These are phyloP conservation scores for Dromius quadrimaculatus DNA, from an alignment of 2,888 invertebrate genomes.

Conservation along the genomic window DNA sequence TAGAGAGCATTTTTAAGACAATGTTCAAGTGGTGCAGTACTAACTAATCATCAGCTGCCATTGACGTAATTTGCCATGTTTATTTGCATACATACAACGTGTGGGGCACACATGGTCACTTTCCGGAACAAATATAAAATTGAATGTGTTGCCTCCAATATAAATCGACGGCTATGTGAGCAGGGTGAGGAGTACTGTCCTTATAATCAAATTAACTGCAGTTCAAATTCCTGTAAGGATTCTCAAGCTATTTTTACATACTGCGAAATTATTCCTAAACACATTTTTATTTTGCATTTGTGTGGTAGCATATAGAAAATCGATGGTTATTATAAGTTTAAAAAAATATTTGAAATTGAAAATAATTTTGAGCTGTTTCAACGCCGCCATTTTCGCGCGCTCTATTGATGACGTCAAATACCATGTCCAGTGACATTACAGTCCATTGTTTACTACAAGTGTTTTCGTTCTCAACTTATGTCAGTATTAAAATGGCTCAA, in stretches of 20 bases:
- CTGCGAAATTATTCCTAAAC: neutral
- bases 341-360: too few relatives aligned
- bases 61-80: slow-evolving; percentile 25
- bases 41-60: slow-evolving; percentile 20
- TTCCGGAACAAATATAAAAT: neutral
- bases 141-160: neutral
- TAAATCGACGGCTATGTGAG: neutral
- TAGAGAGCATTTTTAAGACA: slow-evolving; percentile 42
- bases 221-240: slow-evolving; percentile 11
- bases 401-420: too few relatives aligned
- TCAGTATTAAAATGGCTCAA: too few relatives aligned
- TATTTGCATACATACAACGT: slow-evolving; percentile 2
- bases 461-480: too few relatives aligned
- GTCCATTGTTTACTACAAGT: too few relatives aligned
- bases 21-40: neutral
- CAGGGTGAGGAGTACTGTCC: neutral
- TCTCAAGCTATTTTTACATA: slow-evolving; percentile 28
- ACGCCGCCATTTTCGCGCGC: too few relatives aligned
- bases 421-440: too few relatives aligned
- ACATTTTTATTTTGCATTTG: slow-evolving; percentile 12
- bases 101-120: slow-evolving; percentile 6
- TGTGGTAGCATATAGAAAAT: too few relatives aligned
- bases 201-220: slow-evolving; percentile 23
- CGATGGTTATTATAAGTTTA: too few relatives aligned
- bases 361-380: too few relatives aligned